These are phyloP conservation scores for Branchellion lobata DNA, from an alignment of 2,888 invertebrate genomes.

Conservation along the genomic window DNA sequence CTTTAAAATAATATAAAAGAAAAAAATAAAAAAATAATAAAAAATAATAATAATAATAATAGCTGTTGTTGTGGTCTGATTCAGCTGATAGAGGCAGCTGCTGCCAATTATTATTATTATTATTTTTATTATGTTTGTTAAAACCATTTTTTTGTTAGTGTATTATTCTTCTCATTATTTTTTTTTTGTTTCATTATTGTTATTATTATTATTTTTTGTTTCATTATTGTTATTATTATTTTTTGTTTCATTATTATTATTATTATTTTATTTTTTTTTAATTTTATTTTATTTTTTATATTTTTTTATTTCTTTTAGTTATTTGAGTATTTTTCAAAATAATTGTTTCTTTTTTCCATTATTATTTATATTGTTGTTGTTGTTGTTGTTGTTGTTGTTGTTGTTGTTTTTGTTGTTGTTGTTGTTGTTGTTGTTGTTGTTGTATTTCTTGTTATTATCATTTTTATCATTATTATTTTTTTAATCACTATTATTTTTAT, in stretches of 20 bases:
- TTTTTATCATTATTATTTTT: slow-evolving; percentile 11
- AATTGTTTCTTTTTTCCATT: not conserved
- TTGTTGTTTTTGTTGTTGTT: too few species aligned
- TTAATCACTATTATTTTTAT: not conserved
- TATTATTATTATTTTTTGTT: not conserved
- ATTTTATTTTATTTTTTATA: slow-evolving; percentile 5
- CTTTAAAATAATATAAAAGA: too few species aligned
- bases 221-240: not conserved
- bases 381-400: too few species aligned
- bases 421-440: not conserved
- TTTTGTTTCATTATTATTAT: not conserved
- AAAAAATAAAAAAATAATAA: too few species aligned
- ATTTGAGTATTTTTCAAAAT: not conserved
- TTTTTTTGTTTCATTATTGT: not conserved
- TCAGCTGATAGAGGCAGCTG: not conserved
- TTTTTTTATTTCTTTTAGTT: not conserved
- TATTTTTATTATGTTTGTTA: not conserved
- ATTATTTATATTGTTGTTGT: too few species aligned
- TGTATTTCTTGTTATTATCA: not conserved
- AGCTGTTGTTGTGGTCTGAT: not conserved
- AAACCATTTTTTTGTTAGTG: not conserved
- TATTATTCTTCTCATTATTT: not conserved
- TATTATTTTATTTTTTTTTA: not conserved
- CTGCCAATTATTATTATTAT: not conserved
- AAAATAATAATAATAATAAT: too few species aligned